A percentile compares a stretch with the other conserved stretches of the same genome.
phyloP scores from a whole-genome alignment of 2,113 vertebrate genomes.

The Deroptyus accipitrinus region DNA sequence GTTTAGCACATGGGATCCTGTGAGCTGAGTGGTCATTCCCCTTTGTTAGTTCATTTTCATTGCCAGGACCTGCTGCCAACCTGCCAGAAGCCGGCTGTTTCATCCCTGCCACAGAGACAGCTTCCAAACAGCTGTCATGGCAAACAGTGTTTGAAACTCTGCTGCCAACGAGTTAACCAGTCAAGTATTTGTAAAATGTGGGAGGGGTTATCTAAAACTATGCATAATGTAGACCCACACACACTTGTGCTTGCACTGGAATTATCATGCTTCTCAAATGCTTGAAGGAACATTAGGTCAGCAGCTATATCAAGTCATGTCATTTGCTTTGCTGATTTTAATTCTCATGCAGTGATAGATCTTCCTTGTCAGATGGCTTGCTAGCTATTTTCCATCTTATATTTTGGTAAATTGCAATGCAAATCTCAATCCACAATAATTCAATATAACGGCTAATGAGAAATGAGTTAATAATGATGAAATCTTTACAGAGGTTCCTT shows the following conservation, averaged over 20 bases:
- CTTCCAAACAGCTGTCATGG: conserved; percentile 29
- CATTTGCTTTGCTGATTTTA: conserved; percentile 38
- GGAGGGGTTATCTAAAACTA: neutral
- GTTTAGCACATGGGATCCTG: neutral
- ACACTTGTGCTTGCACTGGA: neutral
- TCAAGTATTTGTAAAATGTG: conserved; percentile 5
- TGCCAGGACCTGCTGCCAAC: conserved; percentile 32
- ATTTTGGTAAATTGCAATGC: conserved; percentile 13
- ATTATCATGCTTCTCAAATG: neutral
- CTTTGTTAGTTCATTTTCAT: neutral
- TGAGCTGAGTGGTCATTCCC: neutral
- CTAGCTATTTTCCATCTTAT: conserved; percentile 11
- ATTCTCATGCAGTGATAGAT: neutral
- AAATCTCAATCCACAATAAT: conserved; percentile 32
- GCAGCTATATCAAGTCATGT: conserved; percentile 8
- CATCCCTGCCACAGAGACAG: neutral
- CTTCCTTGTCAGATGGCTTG: conserved; percentile 9
- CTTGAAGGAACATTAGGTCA: neutral
- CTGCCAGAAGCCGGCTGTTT: neutral
- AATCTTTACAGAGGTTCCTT: conserved; percentile 30
- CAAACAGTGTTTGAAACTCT: neutral
- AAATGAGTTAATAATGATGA: conserved; percentile 49
- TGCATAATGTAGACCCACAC: neutral
- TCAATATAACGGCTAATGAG: conserved; percentile 19
- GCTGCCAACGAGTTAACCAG: neutral